A percentile compares a stretch with the other conserved stretches of the same genome.
Evolutionary conservation across 2,797 vertebrate genomes (phyloP).

Genomic region (Galago senegalensis): DNA sequence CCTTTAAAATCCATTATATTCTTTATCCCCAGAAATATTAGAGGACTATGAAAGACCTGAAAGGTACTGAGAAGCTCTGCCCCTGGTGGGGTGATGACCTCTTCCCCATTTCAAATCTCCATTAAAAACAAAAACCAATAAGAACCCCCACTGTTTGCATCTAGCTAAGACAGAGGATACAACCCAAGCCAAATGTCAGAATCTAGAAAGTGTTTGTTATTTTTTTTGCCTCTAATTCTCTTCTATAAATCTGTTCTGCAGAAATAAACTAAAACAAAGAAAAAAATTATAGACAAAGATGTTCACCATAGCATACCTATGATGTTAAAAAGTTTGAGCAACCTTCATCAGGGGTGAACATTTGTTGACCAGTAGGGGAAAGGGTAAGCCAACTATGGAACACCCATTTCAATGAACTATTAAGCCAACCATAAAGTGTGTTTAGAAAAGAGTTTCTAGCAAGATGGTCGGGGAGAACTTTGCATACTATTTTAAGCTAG

Average conservation of each 20-base stretch:
- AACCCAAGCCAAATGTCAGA: background rate
- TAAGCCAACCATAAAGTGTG: background rate
- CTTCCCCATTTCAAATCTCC: background rate
- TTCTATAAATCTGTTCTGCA: constrained; percentile 17
- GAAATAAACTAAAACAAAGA: background rate
- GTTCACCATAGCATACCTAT: background rate
- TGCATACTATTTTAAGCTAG: background rate
- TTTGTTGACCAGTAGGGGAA: background rate
- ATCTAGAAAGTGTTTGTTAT: background rate
- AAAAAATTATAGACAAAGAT: background rate
- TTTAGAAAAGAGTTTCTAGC: constrained; percentile 19
- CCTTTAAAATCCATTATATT: background rate
- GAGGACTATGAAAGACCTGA: background rate
- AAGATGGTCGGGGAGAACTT: background rate
- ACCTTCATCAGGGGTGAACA: background rate
- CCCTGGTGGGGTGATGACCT: background rate
- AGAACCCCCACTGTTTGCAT: background rate
- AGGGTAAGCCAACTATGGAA: background rate
- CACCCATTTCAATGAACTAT: background rate
- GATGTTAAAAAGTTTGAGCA: background rate
- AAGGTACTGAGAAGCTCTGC: constrained; percentile 2
- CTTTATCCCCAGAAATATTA: background rate
- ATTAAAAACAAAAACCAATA: background rate
- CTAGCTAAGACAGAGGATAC: background rate
- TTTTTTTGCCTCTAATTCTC: background rate